A percentile compares a stretch with the other conserved stretches of the same genome.
phyloP scores from a whole-genome alignment of 2,888 invertebrate genomes.

The Candidula unifasciata region DNA sequence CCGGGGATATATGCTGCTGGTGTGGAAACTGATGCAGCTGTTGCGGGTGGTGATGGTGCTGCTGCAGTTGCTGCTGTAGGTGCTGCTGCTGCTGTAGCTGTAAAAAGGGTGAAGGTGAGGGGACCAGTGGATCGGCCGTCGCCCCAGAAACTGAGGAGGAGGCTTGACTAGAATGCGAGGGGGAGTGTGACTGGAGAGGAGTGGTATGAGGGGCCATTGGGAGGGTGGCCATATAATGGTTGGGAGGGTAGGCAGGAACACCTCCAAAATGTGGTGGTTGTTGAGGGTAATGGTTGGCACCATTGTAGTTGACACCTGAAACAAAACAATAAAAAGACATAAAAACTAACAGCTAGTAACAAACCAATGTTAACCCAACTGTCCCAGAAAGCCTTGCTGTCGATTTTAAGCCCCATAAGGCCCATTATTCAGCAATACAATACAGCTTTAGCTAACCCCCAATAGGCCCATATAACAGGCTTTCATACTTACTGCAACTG shows the following conservation, averaged over 20 bases:
- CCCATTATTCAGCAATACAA: too few relatives aligned
- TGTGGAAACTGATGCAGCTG: slow-evolving; percentile 15
- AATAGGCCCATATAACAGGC: too few relatives aligned
- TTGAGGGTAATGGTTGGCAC: slow-evolving; percentile 26
- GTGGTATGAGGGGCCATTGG: slow-evolving; percentile 18
- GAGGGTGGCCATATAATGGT: slow-evolving; percentile 38
- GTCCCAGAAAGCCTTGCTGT: not conserved
- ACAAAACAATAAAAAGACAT: not conserved
- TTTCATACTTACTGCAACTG: too few relatives aligned
- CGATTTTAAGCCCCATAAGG: too few relatives aligned
- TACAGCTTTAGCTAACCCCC: too few relatives aligned
- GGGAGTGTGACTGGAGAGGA: slow-evolving; percentile 22
- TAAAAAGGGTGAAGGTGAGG: slow-evolving; percentile 7
- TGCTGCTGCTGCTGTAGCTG: slow-evolving; percentile 29
- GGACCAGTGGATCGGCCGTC: slow-evolving; percentile 44
- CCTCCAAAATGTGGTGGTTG: slow-evolving; percentile 49
- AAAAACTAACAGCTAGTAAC: not conserved
- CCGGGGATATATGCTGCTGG: slow-evolving; percentile 18
- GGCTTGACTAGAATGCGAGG: slow-evolving; percentile 45
- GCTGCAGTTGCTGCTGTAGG: slow-evolving; percentile 40
- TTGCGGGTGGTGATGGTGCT: slow-evolving; percentile 22
- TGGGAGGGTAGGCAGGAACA: slow-evolving; percentile 41
- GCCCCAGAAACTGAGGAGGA: slow-evolving; percentile 44
- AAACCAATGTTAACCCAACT: not conserved
- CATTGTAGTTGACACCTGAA: slow-evolving; percentile 26